phyloP scores from a whole-genome alignment of 2,888 invertebrate species.

The Smittia aterrima region DNA sequence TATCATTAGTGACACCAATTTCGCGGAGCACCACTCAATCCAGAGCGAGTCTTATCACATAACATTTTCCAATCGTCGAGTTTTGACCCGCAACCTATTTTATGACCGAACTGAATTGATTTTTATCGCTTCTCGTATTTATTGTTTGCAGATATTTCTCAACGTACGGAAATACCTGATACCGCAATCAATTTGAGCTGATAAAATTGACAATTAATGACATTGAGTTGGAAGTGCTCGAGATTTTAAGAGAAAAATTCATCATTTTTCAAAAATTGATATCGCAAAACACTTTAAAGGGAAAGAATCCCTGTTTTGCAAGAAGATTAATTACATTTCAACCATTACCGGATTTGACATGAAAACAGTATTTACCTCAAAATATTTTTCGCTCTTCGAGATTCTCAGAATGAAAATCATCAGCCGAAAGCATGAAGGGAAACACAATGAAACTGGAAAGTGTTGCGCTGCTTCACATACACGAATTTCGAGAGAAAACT shows the following conservation, averaged over 20 bases:
- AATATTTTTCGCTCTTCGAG: not conserved
- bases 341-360: not conserved
- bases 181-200: not conserved
- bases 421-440: not conserved
- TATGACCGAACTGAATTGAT: not conserved
- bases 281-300: not conserved
- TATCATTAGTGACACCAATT: not conserved
- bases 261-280: not conserved
- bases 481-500: not conserved
- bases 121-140: not conserved
- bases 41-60: not conserved
- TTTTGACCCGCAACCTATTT: not conserved
- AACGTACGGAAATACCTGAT: not conserved
- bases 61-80: not conserved
- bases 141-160: not conserved
- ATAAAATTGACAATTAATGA: not conserved
- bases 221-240: not conserved
- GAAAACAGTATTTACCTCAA: not conserved
- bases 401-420: not conserved
- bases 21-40: not conserved
- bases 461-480: not conserved
- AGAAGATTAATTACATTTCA: conserved; percentile 19
- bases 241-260: not conserved
- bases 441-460: not conserved
- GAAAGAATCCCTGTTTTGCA: not conserved